phyloP scores from a whole-genome alignment of 1,140 invertebrate genomes.

The Bombus impatiens region DNA sequence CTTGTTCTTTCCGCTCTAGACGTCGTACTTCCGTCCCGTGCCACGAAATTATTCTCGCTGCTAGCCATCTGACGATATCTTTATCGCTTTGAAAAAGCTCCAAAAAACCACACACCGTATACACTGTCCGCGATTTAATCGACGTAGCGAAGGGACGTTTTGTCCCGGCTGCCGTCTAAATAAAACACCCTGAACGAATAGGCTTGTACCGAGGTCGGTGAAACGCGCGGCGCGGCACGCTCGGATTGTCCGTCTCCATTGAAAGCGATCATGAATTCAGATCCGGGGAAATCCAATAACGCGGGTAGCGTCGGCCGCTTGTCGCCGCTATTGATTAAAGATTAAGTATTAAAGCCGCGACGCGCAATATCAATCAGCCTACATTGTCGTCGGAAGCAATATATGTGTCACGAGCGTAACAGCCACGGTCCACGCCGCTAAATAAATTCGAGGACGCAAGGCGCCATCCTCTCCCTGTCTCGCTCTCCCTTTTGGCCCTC shows the following conservation, averaged over 20 bases:
- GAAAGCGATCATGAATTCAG: constrained; percentile 42
- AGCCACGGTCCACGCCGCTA: constrained; percentile 27
- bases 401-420: constrained; percentile 50
- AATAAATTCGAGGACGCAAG: constrained; percentile 48
- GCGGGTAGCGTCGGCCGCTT: background rate
- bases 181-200: constrained; percentile 42
- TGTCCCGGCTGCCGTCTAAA: constrained; percentile 14
- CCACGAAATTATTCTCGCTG: background rate
- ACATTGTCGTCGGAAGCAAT: constrained; percentile 45
- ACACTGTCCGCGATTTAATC: background rate
- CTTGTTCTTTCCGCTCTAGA: no score
- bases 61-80: background rate
- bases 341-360: constrained; percentile 52
- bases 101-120: background rate
- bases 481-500: background rate
- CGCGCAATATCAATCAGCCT: constrained; percentile 52
- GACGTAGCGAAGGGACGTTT: background rate
- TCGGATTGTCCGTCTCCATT: constrained; percentile 40
- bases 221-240: background rate
- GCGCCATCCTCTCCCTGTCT: background rate
- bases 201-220: constrained; percentile 11
- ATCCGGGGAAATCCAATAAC: constrained; percentile 48
- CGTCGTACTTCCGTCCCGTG: background rate
- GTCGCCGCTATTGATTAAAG: constrained; percentile 53
- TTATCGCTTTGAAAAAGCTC: background rate